These are phyloP conservation scores for Mycteria americana DNA, from an alignment of 2,797 vertebrate species.

Conservation along the genomic window DNA sequence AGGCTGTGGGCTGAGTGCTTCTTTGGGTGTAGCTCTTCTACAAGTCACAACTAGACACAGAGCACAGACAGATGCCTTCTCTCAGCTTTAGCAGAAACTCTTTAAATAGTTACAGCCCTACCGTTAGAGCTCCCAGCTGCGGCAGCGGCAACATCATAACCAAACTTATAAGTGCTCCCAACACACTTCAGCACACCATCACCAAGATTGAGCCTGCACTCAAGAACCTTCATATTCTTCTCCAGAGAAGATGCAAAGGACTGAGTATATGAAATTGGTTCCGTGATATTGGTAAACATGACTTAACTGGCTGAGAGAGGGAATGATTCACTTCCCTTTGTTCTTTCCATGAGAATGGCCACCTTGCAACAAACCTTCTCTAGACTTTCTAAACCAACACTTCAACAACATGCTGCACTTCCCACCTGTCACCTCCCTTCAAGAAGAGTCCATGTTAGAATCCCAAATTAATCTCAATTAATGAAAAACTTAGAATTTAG, in stretches of 20 bases:
- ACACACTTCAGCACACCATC: not conserved
- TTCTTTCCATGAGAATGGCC: not conserved
- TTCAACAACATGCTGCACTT: not conserved
- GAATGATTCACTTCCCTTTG: not conserved
- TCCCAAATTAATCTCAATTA: not conserved
- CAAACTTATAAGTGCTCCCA: not conserved
- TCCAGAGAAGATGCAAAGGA: not conserved
- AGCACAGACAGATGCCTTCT: not conserved
- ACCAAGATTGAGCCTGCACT: not conserved
- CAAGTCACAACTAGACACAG: not conserved
- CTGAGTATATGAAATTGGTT: not conserved
- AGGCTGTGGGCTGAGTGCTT: not conserved
- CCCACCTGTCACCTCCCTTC: not conserved
- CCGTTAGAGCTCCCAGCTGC: not conserved
- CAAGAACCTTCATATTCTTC: not conserved
- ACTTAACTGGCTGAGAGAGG: not conserved
- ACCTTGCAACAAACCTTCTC: not conserved
- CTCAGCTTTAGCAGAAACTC: not conserved
- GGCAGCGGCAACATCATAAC: not conserved
- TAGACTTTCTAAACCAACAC: not conserved
- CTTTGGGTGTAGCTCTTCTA: not conserved
- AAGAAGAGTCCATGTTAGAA: not conserved
- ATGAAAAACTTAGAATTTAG: not conserved
- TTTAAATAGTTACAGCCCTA: not conserved
- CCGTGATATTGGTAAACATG: not conserved